These are phyloP conservation scores for Lepidochrysops patricia DNA, from an alignment of 2,888 invertebrate genomes.

Conservation along the genomic window DNA sequence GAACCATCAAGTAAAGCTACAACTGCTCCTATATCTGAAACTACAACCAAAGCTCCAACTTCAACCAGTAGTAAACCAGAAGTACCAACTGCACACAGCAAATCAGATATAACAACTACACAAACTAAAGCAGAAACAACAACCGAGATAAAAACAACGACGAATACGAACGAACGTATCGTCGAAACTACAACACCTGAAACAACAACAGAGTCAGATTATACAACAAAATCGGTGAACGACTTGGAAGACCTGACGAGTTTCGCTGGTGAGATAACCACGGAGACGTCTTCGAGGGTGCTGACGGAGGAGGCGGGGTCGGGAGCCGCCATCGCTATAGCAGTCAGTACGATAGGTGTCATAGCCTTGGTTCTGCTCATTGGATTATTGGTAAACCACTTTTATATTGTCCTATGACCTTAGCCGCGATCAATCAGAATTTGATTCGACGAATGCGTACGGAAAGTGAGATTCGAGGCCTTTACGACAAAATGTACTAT, in stretches of 20 bases:
- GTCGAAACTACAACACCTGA: conserved; percentile 32
- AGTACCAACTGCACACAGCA: conserved; percentile 25
- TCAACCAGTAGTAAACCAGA: conserved; percentile 23
- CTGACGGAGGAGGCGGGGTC: conserved; percentile 63
- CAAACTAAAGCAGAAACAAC: too few relatives aligned
- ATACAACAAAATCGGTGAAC: conserved; percentile 41
- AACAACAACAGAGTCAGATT: conserved; percentile 32
- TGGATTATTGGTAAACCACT: conserved; percentile 79
- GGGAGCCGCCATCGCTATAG: conserved; percentile 86
- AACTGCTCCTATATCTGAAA: conserved; percentile 19
- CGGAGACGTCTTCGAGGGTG: conserved; percentile 43
- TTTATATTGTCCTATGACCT: background rate
- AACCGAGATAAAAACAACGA: conserved; percentile 19
- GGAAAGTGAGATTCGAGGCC: too few relatives aligned
- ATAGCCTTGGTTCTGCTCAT: conserved; percentile 85
- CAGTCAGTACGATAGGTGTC: conserved; percentile 86
- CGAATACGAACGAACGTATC: conserved; percentile 29
- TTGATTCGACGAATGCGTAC: too few relatives aligned
- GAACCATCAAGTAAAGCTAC: conserved; percentile 30
- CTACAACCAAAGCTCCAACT: conserved; percentile 25
- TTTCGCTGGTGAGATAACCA: conserved; percentile 47
- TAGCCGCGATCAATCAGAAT: too few relatives aligned
- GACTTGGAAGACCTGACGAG: conserved; percentile 44
- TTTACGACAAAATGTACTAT: background rate
- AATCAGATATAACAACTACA: too few relatives aligned